phyloP scores from a whole-genome alignment of 2,797 vertebrate genomes.

The Hyperoplus lanceolatus region DNA sequence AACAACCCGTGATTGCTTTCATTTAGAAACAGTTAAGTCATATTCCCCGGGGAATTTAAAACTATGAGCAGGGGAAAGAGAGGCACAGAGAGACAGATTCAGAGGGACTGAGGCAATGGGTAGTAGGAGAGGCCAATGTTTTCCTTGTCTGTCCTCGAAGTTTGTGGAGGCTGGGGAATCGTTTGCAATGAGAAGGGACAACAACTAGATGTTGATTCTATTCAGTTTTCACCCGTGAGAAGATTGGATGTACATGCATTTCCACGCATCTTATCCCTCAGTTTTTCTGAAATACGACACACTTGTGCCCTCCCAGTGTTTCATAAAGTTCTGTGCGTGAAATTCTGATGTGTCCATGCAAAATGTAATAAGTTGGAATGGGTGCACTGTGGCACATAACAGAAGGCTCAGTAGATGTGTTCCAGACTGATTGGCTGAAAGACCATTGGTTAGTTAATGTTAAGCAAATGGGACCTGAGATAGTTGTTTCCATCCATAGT shows the following conservation, averaged over 20 bases:
- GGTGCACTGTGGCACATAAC: not conserved
- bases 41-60: constrained; percentile 43
- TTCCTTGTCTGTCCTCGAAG: constrained; percentile 56
- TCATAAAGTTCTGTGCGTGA: constrained; percentile 4
- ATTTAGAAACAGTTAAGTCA: constrained; percentile 43
- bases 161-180: constrained; percentile 49
- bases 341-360: constrained; percentile 25
- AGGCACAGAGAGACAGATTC: constrained; percentile 18
- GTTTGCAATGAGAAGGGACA: constrained; percentile 59
- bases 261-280: constrained; percentile 48
- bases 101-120: constrained; percentile 22
- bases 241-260: constrained; percentile 42
- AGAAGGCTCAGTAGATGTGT: constrained; percentile 6
- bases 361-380: constrained; percentile 31
- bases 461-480: constrained; percentile 13
- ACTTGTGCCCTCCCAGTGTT: constrained; percentile 2
- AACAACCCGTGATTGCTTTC: constrained; percentile 40
- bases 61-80: constrained; percentile 47
- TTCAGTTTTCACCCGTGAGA: constrained; percentile 50
- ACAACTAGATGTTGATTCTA: constrained; percentile 54
- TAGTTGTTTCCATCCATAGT: not conserved
- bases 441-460: not conserved
- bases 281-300: constrained; percentile 16
- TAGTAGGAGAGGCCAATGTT: constrained; percentile 51
- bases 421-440: constrained; percentile 12